A percentile compares a stretch with the other conserved stretches of the same genome.
phyloP scores from a whole-genome alignment of 2,113 vertebrate species.

The Varanus komodoensis region DNA sequence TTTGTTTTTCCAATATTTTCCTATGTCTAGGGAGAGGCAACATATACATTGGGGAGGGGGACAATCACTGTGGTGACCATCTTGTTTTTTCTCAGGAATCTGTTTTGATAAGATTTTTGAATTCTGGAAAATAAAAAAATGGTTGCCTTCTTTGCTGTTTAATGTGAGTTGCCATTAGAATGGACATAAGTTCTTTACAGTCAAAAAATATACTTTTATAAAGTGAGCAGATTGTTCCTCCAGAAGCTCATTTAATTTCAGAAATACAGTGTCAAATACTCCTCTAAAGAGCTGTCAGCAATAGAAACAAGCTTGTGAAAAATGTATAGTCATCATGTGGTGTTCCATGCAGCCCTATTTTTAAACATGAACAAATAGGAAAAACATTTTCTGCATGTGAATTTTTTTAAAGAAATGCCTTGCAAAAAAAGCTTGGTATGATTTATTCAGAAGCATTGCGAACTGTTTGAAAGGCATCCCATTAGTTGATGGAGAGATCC shows the following conservation, averaged over 20 bases:
- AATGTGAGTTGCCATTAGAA: neutral
- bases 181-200: neutral
- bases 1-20: too few species aligned
- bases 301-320: neutral
- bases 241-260: neutral
- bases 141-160: neutral
- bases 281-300: neutral
- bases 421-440: neutral
- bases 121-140: neutral
- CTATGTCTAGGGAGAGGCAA: too few species aligned
- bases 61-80: too few species aligned
- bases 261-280: neutral
- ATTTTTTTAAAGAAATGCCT: neutral
- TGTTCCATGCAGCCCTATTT: neutral
- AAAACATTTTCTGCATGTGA: neutral
- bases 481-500: neutral
- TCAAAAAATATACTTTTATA: neutral
- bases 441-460: neutral
- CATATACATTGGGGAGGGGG: too few species aligned
- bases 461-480: neutral
- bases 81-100: neutral
- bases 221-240: neutral
- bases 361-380: neutral
- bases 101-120: neutral
- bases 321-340: neutral